A percentile compares a stretch with the other conserved stretches of the same genome.
phyloP scores from a whole-genome alignment of 2,797 vertebrate genomes.

The Morus bassanus region DNA sequence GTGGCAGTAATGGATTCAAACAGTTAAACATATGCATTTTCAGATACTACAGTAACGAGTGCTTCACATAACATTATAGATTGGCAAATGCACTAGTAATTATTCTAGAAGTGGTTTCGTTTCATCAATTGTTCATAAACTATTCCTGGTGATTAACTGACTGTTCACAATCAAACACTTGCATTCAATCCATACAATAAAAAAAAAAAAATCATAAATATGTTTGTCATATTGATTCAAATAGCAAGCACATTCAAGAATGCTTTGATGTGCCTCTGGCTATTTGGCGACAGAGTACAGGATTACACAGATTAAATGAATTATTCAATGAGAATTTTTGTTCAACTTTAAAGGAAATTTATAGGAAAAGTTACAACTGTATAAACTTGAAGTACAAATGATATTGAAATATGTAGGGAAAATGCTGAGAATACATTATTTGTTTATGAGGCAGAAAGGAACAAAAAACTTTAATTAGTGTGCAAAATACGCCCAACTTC shows the following conservation, averaged over 20 bases:
- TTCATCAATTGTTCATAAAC: background rate
- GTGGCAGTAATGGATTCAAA: background rate
- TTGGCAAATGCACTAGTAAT: background rate
- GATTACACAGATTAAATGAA: background rate
- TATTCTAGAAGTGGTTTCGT: background rate
- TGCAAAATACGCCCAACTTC: background rate
- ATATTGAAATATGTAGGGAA: background rate
- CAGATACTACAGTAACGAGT: background rate
- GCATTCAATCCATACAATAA: background rate
- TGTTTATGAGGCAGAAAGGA: background rate
- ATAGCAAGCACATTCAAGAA: background rate
- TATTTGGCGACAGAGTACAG: background rate
- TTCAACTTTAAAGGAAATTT: background rate
- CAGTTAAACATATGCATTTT: background rate
- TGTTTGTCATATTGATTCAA: background rate
- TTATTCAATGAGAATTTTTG: background rate
- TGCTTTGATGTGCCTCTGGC: background rate
- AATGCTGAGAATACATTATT: background rate
- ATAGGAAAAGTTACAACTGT: background rate
- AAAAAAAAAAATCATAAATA: background rate
- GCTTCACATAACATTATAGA: background rate
- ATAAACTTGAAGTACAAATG: background rate
- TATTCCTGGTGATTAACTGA: background rate
- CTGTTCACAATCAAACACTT: background rate
- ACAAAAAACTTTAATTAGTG: background rate